A percentile compares a stretch with the other conserved stretches of the same genome.
Conservation (phyloP, 2,888 invertebrate species). For the Tyria jacobaeae region DNA sequence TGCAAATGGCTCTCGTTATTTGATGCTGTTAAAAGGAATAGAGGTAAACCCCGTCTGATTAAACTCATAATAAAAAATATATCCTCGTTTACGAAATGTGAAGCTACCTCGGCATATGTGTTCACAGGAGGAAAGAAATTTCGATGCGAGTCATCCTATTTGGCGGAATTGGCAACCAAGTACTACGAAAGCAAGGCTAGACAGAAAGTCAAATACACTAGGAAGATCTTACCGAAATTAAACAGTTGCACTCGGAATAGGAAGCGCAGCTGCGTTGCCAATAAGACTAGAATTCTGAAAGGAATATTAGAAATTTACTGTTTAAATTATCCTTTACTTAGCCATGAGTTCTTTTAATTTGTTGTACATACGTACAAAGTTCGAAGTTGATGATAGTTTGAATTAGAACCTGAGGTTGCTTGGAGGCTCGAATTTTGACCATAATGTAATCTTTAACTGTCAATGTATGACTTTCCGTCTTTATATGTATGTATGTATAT, state of each 20-base stretch:
- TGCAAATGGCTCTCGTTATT: too few relatives aligned
- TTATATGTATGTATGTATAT: too few relatives aligned
- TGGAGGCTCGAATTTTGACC: too few relatives aligned
- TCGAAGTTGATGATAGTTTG: neutral
- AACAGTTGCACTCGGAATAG: constrained; percentile 26
- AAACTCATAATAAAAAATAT: neutral
- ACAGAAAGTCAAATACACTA: constrained; percentile 40
- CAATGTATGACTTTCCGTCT: too few relatives aligned
- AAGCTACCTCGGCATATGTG: constrained; percentile 25
- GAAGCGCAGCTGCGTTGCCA: constrained; percentile 25
- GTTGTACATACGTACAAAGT: neutral
- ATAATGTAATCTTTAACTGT: too few relatives aligned
- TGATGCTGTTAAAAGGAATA: neutral
- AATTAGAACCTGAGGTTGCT: neutral
- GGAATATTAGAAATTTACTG: constrained; percentile 13
- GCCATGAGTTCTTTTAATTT: neutral
- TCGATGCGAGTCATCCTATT: constrained; percentile 52
- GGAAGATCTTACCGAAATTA: constrained; percentile 42
- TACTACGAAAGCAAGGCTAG: constrained; percentile 43
- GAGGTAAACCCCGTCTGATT: neutral
- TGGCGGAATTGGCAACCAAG: constrained; percentile 59
- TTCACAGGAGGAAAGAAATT: constrained; percentile 35
- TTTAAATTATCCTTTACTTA: neutral
- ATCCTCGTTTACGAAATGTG: constrained; percentile 26
- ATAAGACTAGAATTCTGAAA: constrained; percentile 6